Evolutionary conservation across 2,113 vertebrate species (phyloP), one percentile per base, ranked within the genome.

Genomic region (Pholis gunnellus): DNA sequence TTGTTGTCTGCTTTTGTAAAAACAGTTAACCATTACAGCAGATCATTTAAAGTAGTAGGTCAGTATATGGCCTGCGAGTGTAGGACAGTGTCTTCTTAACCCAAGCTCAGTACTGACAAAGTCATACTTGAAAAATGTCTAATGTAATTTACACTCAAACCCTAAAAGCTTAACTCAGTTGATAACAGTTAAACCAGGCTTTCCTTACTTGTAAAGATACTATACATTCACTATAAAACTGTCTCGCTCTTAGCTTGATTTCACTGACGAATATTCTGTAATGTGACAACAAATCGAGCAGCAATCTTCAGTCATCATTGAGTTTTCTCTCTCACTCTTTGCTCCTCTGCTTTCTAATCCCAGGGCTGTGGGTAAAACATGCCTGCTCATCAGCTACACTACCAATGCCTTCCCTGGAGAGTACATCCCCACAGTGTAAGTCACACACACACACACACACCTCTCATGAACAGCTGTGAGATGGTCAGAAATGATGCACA

Each of bases 361-460:
- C 81, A 99, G 98, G 90, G 98, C 98, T 93, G 98, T 99, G 90
- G 98, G 98, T 96, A 99, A 99, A 95, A 99, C 98, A 93, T 99
- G 98, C 91, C 96, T 99, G 54, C 97, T 99, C 91, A 99, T 99
- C 97, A 99, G 98, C 93, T 99, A 99, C 85, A 99, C 98, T 17
- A 99, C 98, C 94, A 99, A 99, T 94, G 97, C 98, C 0, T 99
- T 99, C 93, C 98, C 98, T 18, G 98, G 98, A 90, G 98, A 99
- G 81, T 99, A 99, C 74, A 99, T 99, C 93, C 98, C 98, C 80
- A 99, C 98, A 0, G 98, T 99, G 98, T 99, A 94, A 99, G 98
- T 96, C 93, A 50, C 65, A 65, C 15, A 54, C 67, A 59, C 9
- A 36, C 77, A 71, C 14, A 78, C 34, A 38, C 42, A 52, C 40